Conservation (phyloP, 30 jellyfish, hydroid and myxozoan genomes). For the Cassiopea andromeda region DNA sequence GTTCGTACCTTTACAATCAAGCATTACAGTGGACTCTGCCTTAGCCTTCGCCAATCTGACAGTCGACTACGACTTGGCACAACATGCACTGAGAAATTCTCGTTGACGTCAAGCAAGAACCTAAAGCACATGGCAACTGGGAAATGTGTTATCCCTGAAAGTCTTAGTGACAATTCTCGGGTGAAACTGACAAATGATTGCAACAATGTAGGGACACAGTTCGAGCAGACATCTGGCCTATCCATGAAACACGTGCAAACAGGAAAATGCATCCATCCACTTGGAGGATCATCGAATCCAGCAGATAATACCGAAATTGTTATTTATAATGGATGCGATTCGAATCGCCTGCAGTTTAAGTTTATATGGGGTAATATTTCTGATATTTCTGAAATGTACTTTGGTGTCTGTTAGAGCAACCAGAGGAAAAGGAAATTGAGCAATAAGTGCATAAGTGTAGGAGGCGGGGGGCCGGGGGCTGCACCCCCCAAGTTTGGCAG, state of each 20-base stretch:
- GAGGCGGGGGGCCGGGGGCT: too few relatives aligned
- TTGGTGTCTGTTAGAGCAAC: too few relatives aligned
- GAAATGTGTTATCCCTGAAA: slow-evolving; percentile 55
- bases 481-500: too few relatives aligned
- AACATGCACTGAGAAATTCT: slow-evolving; percentile 46
- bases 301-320: slow-evolving; percentile 37
- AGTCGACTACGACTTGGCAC: slow-evolving; percentile 20
- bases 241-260: slow-evolving; percentile 55
- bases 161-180: slow-evolving; percentile 10
- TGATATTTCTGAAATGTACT: background rate
- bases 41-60: slow-evolving; percentile 21
- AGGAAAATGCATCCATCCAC: slow-evolving; percentile 78
- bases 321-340: slow-evolving; percentile 54
- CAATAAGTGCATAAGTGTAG: too few relatives aligned
- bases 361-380: slow-evolving; percentile 48
- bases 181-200: slow-evolving; percentile 43
- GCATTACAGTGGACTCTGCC: slow-evolving; percentile 66
- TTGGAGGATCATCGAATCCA: slow-evolving; percentile 38
- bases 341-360: slow-evolving; percentile 57
- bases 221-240: slow-evolving; percentile 35
- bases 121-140: slow-evolving; percentile 51
- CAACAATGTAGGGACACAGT: slow-evolving; percentile 17
- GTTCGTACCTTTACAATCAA: slow-evolving; percentile 26
- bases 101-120: slow-evolving; percentile 12
- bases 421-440: too few relatives aligned